Base-by-base conservation (phyloP, 2,113 vertebrate species). In the Siniperca chuatsi region DNA sequence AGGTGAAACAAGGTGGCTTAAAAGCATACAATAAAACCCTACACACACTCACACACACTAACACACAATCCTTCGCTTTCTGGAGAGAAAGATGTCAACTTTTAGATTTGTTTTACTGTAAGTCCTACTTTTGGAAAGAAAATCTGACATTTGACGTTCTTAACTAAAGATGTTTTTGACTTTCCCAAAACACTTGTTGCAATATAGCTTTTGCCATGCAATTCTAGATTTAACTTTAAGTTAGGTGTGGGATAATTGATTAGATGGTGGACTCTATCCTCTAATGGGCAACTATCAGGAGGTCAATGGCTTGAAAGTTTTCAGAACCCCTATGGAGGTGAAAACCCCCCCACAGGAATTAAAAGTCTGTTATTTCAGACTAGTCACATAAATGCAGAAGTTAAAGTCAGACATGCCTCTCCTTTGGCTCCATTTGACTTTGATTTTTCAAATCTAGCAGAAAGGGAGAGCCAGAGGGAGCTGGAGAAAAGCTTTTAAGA, bases 271-370 rank as follows among this genome's bases (percentile, higher is more conserved):
- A 64, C 13, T 25, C 20, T 13, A 25, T 68, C 7, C 1, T 74
- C 13, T 67, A 21, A 64, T 62, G 12, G 58, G 15, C 1, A 71
- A 25, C 40, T 42, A 55, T 71, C 61, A 58, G 37, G 18, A 62
- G 65, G 29, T 70, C 16, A 68, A 10, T 78, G 62, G 29, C 9
- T 70, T 83, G 16, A 82, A 83, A 46, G 60, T 70, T 84, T 74
- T 69, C 46, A 33, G 40, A 55, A 42, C 25, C 61, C 2, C 18
- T 10, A 11, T 55, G 64, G 3, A 48, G 7, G 16, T 29, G 65
- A 54, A 65, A 33, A 9, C 11, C 52, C 0, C 42, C 11, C 52
- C 0, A 29, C 12, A 33, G 2, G 0, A 62, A 65, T 73, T 29
- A 50, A 78, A 72, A 20, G 25, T 25, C 60, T 46, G 37, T 58